phyloP scores from a whole-genome alignment of 35 echinoderm and acorn worm genomes.

The Apostichopus parvimensis region DNA sequence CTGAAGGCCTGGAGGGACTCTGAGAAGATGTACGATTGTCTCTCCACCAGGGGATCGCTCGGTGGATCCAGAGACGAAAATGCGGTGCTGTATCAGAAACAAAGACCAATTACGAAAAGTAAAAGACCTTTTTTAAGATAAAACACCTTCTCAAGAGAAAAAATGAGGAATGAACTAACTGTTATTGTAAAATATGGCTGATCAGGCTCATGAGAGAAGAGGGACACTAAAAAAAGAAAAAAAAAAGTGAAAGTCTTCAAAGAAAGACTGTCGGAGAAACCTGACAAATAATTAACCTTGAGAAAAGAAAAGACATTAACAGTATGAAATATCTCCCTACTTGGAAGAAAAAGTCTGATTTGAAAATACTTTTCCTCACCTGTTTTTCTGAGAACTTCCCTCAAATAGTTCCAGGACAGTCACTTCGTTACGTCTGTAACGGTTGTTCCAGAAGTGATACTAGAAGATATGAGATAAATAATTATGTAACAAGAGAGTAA shows the following conservation, averaged over 20 bases:
- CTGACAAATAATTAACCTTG: too few relatives aligned
- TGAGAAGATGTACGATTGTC: constrained; percentile 92
- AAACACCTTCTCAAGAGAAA: too few relatives aligned
- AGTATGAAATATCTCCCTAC: too few relatives aligned
- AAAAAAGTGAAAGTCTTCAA: too few relatives aligned
- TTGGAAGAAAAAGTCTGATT: too few relatives aligned
- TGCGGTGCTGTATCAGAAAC: constrained; percentile 82
- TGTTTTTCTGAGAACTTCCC: constrained; percentile 94
- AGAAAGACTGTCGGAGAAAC: too few relatives aligned
- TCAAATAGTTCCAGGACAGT: constrained; percentile 93
- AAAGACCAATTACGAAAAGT: not conserved
- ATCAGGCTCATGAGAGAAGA: too few relatives aligned
- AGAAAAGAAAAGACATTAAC: too few relatives aligned
- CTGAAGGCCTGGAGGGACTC: constrained; percentile 74
- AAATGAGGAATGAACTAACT: too few relatives aligned
- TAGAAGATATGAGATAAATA: not conserved
- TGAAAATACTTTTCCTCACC: constrained; percentile 44
- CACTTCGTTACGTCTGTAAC: constrained; percentile 78
- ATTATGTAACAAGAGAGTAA: too few relatives aligned
- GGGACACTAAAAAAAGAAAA: too few relatives aligned
- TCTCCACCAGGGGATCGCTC: constrained; percentile 72
- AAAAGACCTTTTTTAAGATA: not conserved
- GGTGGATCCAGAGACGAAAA: constrained; percentile 96
- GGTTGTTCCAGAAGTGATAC: constrained; percentile 98
- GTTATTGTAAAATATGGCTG: too few relatives aligned